Conservation (phyloP, 2,888 invertebrate genomes). For the Escarpia spicata region DNA sequence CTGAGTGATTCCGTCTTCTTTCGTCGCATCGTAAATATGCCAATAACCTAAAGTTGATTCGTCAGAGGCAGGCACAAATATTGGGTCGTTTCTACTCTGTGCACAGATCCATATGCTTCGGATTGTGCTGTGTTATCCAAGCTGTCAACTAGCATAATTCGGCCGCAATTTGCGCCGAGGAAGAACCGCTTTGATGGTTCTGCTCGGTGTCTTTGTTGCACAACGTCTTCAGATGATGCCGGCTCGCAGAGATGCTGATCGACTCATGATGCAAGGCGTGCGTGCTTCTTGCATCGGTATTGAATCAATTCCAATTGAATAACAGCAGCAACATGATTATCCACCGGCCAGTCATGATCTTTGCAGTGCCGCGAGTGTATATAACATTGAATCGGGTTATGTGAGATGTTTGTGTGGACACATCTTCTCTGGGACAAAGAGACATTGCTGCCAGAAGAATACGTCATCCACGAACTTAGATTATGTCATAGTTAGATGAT, state of each 20-base stretch:
- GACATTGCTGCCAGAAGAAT: background rate
- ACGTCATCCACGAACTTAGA: no score
- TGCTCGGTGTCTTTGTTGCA: background rate
- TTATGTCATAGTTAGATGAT: background rate
- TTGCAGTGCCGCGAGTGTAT: background rate
- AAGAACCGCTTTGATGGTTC: background rate
- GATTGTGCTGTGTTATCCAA: background rate
- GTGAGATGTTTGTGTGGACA: background rate
- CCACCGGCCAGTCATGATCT: background rate
- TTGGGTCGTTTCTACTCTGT: background rate
- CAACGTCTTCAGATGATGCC: background rate
- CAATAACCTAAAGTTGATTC: background rate
- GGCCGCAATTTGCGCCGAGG: background rate
- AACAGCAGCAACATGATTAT: background rate
- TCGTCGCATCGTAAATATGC: background rate
- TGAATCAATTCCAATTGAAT: constrained; percentile 6
- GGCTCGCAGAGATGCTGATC: background rate
- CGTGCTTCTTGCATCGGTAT: background rate
- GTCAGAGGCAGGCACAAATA: background rate
- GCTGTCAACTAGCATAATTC: background rate
- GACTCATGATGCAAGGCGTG: background rate
- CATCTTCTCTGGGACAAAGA: background rate
- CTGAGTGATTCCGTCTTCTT: background rate
- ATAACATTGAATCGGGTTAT: background rate
- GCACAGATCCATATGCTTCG: background rate